A percentile compares a stretch with the other conserved stretches of the same genome.
phyloP scores from a whole-genome alignment of 2,113 vertebrate species.

The Cebidichthys violaceus region DNA sequence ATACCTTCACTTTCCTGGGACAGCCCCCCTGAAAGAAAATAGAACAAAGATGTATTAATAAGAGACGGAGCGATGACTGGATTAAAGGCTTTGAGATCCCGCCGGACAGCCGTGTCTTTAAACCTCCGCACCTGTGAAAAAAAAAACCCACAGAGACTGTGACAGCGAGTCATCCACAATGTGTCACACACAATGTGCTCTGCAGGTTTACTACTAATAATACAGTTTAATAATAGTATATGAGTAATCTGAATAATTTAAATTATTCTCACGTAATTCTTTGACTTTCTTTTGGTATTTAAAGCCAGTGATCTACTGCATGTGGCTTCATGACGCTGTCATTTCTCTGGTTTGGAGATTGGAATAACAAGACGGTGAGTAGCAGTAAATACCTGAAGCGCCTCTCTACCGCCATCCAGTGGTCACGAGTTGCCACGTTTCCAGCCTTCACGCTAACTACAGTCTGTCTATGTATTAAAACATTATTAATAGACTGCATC shows the following conservation, averaged over 20 bases:
- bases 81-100: constrained; percentile 73
- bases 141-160: constrained; percentile 27
- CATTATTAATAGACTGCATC: background rate
- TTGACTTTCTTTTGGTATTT: background rate
- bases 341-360: background rate
- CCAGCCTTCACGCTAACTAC: background rate
- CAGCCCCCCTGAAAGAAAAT: constrained; percentile 40
- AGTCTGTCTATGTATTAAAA: background rate
- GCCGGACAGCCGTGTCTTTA: constrained; percentile 15
- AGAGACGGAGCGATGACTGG: constrained; percentile 61
- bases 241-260: background rate
- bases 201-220: background rate
- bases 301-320: background rate
- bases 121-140: constrained; percentile 63
- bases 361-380: background rate
- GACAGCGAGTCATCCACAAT: constrained; percentile 34
- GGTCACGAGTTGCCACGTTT: constrained; percentile 8
- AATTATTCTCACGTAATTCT: background rate
- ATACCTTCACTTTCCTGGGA: background rate
- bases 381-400: background rate
- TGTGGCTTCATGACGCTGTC: background rate
- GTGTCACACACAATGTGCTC: constrained; percentile 26
- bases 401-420: constrained; percentile 60
- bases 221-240: background rate
- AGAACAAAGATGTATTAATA: constrained; percentile 54